These are phyloP conservation scores for Octopus sinensis DNA, from an alignment of 1,140 invertebrate species.

Conservation along the genomic window DNA sequence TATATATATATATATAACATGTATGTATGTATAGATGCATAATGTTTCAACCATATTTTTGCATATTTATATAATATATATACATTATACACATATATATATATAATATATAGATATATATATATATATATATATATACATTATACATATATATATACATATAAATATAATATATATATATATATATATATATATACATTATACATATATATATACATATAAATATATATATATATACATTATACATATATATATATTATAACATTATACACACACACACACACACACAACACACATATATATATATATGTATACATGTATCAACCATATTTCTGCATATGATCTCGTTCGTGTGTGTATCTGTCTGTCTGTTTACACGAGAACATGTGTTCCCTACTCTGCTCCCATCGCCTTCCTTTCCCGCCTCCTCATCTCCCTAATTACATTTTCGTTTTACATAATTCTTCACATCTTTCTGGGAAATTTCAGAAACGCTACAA, in stretches of 20 bases:
- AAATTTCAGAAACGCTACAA: neutral
- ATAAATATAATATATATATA: neutral
- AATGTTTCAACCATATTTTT: neutral
- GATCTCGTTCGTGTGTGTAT: too few relatives aligned
- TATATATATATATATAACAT: neutral
- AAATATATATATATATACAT: neutral
- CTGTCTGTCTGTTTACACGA: neutral
- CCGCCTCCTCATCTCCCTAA: neutral
- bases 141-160: neutral
- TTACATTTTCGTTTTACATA: neutral
- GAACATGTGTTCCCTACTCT: neutral
- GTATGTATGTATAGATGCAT: neutral
- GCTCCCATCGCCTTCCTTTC: neutral
- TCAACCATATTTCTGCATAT: neutral
- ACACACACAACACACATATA: too few relatives aligned
- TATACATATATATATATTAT: neutral
- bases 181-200: neutral
- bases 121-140: too few relatives aligned
- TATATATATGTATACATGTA: neutral
- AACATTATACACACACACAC: neutral
- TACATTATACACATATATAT: neutral
- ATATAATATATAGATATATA: too few relatives aligned
- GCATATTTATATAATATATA: neutral
- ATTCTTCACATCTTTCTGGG: neutral
- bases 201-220: too few relatives aligned